phyloP scores from a whole-genome alignment of 2,888 invertebrate species.

The Ectobius pallidus region DNA sequence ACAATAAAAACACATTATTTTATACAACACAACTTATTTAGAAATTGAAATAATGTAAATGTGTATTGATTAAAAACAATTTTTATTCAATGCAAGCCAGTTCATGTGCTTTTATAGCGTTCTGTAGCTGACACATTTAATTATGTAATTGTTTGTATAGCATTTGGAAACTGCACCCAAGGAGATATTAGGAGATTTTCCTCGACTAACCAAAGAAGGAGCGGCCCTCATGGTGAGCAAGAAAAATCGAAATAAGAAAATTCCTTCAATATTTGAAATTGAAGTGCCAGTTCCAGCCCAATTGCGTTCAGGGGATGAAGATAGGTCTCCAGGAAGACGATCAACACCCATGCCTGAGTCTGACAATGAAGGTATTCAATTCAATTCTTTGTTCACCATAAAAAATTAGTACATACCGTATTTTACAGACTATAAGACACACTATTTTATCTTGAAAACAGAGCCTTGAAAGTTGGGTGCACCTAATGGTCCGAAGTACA shows the following conservation, averaged over 20 bases:
- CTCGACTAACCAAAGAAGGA: conserved; percentile 78
- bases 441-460: too few relatives aligned
- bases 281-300: conserved; percentile 50
- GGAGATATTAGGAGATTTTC: conserved; percentile 90
- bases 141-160: conserved; percentile 52
- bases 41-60: too few relatives aligned
- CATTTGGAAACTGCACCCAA: conserved; percentile 91
- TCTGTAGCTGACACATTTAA: too few relatives aligned
- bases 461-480: too few relatives aligned
- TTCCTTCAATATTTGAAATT: conserved; percentile 56
- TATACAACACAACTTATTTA: too few relatives aligned
- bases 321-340: background rate
- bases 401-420: background rate
- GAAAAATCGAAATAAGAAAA: conserved; percentile 47
- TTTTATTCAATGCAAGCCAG: too few relatives aligned
- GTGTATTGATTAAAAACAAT: too few relatives aligned
- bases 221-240: conserved; percentile 58
- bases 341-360: conserved; percentile 40
- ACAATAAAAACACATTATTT: too few relatives aligned
- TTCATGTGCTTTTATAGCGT: too few relatives aligned
- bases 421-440: too few relatives aligned
- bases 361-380: conserved; percentile 39
- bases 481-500: too few relatives aligned
- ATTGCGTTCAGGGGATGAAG: conserved; percentile 12
- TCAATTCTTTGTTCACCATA: too few relatives aligned